These are phyloP conservation scores for Coenonympha arcania DNA, from an alignment of 2,888 invertebrate species.

Conservation along the genomic window DNA sequence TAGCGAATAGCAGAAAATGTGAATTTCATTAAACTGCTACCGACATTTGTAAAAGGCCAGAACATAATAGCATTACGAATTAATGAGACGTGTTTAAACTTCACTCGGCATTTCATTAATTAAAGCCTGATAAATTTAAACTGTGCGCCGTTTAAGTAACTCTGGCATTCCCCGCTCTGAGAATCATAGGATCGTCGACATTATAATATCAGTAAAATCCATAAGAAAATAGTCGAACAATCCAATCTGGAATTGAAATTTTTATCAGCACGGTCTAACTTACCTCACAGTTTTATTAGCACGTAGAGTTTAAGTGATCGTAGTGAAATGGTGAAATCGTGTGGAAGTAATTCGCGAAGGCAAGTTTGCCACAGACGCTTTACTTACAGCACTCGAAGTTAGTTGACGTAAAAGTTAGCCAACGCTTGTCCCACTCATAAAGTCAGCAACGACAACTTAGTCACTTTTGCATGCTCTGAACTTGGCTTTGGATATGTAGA, in stretches of 20 bases:
- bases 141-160: slow-evolving; percentile 25
- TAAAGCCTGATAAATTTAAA: slow-evolving; percentile 41
- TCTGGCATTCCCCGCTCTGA: slow-evolving; percentile 14
- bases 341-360: slow-evolving; percentile 59
- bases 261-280: background rate
- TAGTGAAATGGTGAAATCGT: slow-evolving; percentile 58
- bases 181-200: slow-evolving; percentile 9
- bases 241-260: slow-evolving; percentile 3
- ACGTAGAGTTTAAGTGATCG: slow-evolving; percentile 51
- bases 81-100: slow-evolving; percentile 46
- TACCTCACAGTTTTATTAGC: slow-evolving; percentile 27
- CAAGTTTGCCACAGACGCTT: slow-evolving; percentile 54
- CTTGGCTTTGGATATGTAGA: slow-evolving; percentile 13
- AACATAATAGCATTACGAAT: slow-evolving; percentile 43
- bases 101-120: slow-evolving; percentile 47
- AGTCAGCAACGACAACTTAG: slow-evolving; percentile 55
- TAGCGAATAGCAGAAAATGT: slow-evolving; percentile 30
- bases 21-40: slow-evolving; percentile 35
- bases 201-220: slow-evolving; percentile 6
- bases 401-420: slow-evolving; percentile 51
- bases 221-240: slow-evolving; percentile 2
- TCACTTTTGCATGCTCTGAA: slow-evolving; percentile 38
- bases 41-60: slow-evolving; percentile 38
- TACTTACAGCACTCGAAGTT: slow-evolving; percentile 56
- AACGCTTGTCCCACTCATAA: slow-evolving; percentile 50